phyloP scores from a whole-genome alignment of 2,888 invertebrate genomes.

The Eristalis intricaria region DNA sequence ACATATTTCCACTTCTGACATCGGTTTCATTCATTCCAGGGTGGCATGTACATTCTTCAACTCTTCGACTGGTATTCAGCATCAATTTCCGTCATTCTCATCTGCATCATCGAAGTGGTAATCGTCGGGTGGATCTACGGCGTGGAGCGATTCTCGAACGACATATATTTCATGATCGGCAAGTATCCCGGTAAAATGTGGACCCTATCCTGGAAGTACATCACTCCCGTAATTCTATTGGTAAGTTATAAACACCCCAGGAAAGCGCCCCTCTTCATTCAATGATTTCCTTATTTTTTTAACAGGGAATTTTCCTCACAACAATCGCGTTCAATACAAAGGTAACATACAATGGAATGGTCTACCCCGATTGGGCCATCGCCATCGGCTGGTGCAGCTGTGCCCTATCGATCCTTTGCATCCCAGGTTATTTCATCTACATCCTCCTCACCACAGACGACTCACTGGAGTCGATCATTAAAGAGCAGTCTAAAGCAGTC shows the following conservation, averaged over 20 bases:
- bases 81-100: slow-evolving; percentile 89
- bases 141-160: slow-evolving; percentile 84
- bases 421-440: slow-evolving; percentile 87
- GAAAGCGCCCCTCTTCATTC: neutral
- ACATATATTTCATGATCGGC: slow-evolving; percentile 88
- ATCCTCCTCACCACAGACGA: slow-evolving; percentile 80
- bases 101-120: slow-evolving; percentile 90
- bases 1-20: neutral
- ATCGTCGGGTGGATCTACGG: slow-evolving; percentile 93
- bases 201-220: slow-evolving; percentile 87
- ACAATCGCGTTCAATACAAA: slow-evolving; percentile 84
- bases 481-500: slow-evolving; percentile 77
- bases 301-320: slow-evolving; percentile 86
- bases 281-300: slow-evolving; percentile 72
- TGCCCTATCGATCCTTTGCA: slow-evolving; percentile 87
- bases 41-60: slow-evolving; percentile 92
- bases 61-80: slow-evolving; percentile 94
- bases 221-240: slow-evolving; percentile 86
- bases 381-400: slow-evolving; percentile 86
- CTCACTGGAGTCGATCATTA: slow-evolving; percentile 77
- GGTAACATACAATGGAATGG: slow-evolving; percentile 82
- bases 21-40: slow-evolving; percentile 82
- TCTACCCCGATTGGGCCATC: slow-evolving; percentile 84
- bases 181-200: slow-evolving; percentile 85
- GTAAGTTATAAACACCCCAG: slow-evolving; percentile 82